Conservation (phyloP, 2,797 vertebrate genomes). For the Florisuga fusca region DNA sequence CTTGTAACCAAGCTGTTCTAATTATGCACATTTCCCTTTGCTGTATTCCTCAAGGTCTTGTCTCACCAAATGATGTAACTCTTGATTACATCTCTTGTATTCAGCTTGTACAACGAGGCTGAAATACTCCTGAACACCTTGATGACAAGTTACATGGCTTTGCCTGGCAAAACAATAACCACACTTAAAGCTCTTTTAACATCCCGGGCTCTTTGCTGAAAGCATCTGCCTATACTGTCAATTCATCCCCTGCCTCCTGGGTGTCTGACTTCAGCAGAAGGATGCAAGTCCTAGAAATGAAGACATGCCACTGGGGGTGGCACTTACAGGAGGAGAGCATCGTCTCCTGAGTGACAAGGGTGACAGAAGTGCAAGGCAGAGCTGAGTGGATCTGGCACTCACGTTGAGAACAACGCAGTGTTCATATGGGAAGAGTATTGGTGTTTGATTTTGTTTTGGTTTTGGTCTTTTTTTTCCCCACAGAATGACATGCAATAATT, state of each 20-base stretch:
- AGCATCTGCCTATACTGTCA: slow-evolving; percentile 74
- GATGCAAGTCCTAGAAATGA: slow-evolving; percentile 49
- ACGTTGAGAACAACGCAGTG: background rate
- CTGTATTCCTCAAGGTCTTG: slow-evolving; percentile 73
- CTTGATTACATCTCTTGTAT: slow-evolving; percentile 75
- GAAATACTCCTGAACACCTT: slow-evolving; percentile 70
- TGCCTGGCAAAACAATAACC: slow-evolving; percentile 73
- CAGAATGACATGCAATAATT: slow-evolving; percentile 60
- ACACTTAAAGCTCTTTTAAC: slow-evolving; percentile 55
- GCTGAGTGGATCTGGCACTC: slow-evolving; percentile 72
- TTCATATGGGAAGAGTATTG: slow-evolving; percentile 3
- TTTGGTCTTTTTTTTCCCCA: slow-evolving; percentile 2
- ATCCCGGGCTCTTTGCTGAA: slow-evolving; percentile 41
- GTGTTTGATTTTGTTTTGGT: too few relatives aligned
- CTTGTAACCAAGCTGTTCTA: slow-evolving; percentile 61
- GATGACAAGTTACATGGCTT: slow-evolving; percentile 73
- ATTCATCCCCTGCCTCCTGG: slow-evolving; percentile 61
- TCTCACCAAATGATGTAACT: slow-evolving; percentile 70
- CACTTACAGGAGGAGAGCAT: slow-evolving; percentile 41
- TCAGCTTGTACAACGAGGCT: slow-evolving; percentile 54
- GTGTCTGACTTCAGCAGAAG: slow-evolving; percentile 62
- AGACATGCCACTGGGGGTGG: slow-evolving; percentile 11
- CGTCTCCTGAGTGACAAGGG: slow-evolving; percentile 54
- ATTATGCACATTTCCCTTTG: slow-evolving; percentile 70
- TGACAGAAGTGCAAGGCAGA: slow-evolving; percentile 62